These are phyloP conservation scores for Pocillopora grandis DNA, from an alignment of 92 coral and sea anemone species.

Conservation along the genomic window DNA sequence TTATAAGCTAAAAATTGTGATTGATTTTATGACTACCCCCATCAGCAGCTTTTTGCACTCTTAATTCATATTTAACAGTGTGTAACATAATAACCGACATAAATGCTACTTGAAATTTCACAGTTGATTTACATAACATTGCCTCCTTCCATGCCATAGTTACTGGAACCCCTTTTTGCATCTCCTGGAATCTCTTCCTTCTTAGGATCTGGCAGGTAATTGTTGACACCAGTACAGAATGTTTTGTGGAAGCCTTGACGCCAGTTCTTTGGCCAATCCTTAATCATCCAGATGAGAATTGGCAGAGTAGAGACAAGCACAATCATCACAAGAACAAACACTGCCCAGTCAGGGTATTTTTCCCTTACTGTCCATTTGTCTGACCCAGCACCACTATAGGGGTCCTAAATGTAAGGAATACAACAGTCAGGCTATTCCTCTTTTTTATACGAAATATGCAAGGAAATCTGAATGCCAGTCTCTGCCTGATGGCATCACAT, in stretches of 20 bases:
- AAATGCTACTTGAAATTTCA: no score
- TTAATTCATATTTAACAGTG: background rate
- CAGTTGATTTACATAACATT: background rate
- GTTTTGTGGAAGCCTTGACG: conserved; percentile 83
- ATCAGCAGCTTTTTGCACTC: background rate
- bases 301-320: conserved; percentile 90
- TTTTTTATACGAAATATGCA: no score
- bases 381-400: conserved; percentile 72
- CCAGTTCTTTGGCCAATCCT: conserved; percentile 99
- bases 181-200: conserved; percentile 15
- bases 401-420: conserved; percentile 52
- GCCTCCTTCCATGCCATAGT: conserved; percentile 25
- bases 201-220: conserved; percentile 90
- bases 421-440: background rate
- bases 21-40: background rate
- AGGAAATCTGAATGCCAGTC: no score
- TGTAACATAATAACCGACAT: no score
- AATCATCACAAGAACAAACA: conserved; percentile 67
- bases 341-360: conserved; percentile 90
- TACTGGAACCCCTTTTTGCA: background rate
- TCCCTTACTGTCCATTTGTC: conserved; percentile 56
- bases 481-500: no score
- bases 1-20: background rate
- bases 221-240: conserved; percentile 85
- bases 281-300: conserved; percentile 79